phyloP scores from a whole-genome alignment of 2,113 vertebrate genomes.

The Sphaerodactylus townsendi region DNA sequence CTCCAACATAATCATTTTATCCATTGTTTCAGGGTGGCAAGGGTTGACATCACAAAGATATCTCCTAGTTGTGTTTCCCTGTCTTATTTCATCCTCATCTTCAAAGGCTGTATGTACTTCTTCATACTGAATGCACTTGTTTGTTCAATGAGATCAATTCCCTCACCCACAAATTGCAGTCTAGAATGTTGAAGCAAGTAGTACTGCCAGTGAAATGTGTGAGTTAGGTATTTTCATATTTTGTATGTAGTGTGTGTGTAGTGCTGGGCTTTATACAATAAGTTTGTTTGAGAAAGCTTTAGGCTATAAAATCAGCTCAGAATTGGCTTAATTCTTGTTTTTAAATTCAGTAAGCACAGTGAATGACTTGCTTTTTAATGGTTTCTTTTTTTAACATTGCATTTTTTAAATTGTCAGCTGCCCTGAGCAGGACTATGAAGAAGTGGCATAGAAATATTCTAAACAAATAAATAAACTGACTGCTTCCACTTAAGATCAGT shows the following conservation, averaged over 20 bases:
- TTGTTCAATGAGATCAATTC: neutral
- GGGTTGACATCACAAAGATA: neutral
- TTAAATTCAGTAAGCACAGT: neutral
- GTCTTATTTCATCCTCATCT: neutral
- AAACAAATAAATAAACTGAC: no score
- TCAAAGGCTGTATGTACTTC: constrained; percentile 4
- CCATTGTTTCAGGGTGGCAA: neutral
- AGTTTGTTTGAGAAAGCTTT: neutral
- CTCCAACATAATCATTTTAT: neutral
- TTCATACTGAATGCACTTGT: neutral
- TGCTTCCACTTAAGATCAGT: no score
- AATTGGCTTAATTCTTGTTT: neutral
- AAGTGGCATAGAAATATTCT: no score
- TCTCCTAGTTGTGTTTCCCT: neutral
- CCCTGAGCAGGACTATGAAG: no score
- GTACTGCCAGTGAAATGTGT: neutral
- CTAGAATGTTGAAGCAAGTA: neutral
- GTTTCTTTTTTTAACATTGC: no score
- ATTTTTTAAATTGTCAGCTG: no score
- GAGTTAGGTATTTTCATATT: neutral
- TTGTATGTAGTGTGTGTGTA: neutral
- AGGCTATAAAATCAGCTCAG: neutral
- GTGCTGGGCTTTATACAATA: neutral
- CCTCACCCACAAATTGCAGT: neutral
- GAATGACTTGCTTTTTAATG: no score